Base-by-base conservation (phyloP, 2,797 vertebrate genomes). In the Ateles fusciceps region DNA sequence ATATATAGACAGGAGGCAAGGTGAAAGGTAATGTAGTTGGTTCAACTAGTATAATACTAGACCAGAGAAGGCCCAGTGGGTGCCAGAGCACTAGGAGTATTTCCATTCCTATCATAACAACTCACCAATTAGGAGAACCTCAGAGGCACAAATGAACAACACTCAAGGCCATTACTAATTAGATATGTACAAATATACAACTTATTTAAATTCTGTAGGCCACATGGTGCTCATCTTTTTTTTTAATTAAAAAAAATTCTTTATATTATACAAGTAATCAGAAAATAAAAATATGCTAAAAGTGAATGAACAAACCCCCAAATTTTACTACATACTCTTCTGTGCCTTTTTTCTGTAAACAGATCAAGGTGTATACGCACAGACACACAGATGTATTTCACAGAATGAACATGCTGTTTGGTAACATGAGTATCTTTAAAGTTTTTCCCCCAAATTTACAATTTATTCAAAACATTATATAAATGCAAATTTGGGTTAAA, bases 401-500 rank as follows among this genome's bases (percentile, higher is more conserved):
- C 30, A 87, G 33, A 96, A 81, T 30, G 26, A 89, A 89, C 50
- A 44, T 55, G 33, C 19, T 89, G 1, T 83, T 81, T 74, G n/a
- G 33, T 50, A 87, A 90, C 36, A 86, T 7, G 22, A 79, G 48
- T 72, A 91, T 26, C 39, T 78, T 81, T 44, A 92, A 81, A 95
- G 50, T 85, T 21, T 52, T 95, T 72, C 39, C 72, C 72, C 19
- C 76, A 96, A 96, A 85, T 68, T 59, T 89, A 71, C 0, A 46
- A 83, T 89, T 42, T 93, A 89, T 61, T 90, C 28, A 92, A 81
- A 95, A 74, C 21, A 94, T 86, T 91, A 89, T 44, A 36, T 85
- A 80, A 80, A 89, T 85, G 76, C 7, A 97, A 97, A 87, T 78
- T 30, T 85, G 61, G 10, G 30, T 83, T 95, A 94, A 95, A 83